A percentile compares a stretch with the other conserved stretches of the same genome.
phyloP scores from a whole-genome alignment of 2,888 invertebrate species.

The Doris montereyensis region DNA sequence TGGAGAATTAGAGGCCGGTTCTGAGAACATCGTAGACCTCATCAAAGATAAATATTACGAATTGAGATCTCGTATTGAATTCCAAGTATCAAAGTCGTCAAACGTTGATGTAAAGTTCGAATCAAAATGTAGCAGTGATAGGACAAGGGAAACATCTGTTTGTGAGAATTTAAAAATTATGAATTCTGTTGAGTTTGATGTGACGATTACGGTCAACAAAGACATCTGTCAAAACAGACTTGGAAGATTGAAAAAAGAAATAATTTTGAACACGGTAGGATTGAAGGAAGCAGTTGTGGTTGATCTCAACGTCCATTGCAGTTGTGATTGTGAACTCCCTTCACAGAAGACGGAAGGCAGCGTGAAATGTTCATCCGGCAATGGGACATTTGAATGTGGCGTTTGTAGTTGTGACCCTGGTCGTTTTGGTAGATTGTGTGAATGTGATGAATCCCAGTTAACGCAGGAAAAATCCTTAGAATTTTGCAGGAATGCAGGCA shows the following conservation, averaged over 20 bases:
- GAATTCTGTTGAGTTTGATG: conserved; percentile 77
- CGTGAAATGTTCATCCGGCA: conserved; percentile 77
- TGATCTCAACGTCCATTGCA: conserved; percentile 91
- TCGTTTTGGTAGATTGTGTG: conserved; percentile 87
- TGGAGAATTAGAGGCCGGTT: conserved; percentile 89
- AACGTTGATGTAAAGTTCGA: conserved; percentile 87
- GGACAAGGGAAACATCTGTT: conserved; percentile 83
- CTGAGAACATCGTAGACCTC: conserved; percentile 93
- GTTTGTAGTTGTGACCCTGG: conserved; percentile 86
- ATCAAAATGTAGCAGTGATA: conserved; percentile 81
- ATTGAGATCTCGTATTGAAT: conserved; percentile 79
- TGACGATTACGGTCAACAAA: conserved; percentile 79
- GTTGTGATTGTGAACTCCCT: conserved; percentile 91
- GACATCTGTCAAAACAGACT: conserved; percentile 84
- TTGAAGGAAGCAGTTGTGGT: conserved; percentile 89
- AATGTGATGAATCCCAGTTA: conserved; percentile 77
- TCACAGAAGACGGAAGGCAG: conserved; percentile 77
- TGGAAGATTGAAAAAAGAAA: conserved; percentile 76
- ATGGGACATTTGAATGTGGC: conserved; percentile 89
- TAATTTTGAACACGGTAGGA: conserved; percentile 92
- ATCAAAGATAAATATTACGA: conserved; percentile 88
- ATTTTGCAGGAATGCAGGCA: conserved; percentile 62
- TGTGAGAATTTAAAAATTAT: conserved; percentile 93
- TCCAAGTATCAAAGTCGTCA: conserved; percentile 73
- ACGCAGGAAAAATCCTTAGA: conserved; percentile 61